Evolutionary conservation across 2,797 vertebrate genomes (phyloP).

Genomic region (Acipenser transmontanus): DNA sequence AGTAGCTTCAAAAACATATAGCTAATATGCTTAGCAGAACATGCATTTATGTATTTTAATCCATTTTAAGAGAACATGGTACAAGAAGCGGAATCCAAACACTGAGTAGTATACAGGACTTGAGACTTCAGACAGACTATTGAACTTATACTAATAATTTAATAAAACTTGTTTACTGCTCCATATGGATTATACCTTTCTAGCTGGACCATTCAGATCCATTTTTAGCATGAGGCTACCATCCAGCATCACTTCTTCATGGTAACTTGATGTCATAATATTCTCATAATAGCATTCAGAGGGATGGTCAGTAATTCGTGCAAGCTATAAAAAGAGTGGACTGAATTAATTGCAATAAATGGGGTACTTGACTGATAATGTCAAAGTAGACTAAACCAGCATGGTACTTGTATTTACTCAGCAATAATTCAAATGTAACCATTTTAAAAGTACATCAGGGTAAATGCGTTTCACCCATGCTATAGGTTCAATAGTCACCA

Average conservation of each 20-base stretch:
- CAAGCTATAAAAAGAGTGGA: neutral
- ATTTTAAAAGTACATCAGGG: too few species aligned
- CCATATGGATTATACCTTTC: neutral
- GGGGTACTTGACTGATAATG: neutral
- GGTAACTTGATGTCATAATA: constrained; percentile 24
- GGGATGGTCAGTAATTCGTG: neutral
- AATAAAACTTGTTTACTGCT: constrained; percentile 16
- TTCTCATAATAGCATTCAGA: constrained; percentile 12
- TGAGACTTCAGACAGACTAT: neutral
- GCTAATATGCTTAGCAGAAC: too few species aligned
- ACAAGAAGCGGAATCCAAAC: constrained; percentile 12
- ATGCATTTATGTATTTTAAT: too few species aligned
- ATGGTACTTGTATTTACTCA: neutral
- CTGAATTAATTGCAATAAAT: neutral
- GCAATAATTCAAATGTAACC: too few species aligned
- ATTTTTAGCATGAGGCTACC: constrained; percentile 42
- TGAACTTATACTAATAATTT: neutral
- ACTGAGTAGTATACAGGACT: constrained; percentile 10
- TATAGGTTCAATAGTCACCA: too few species aligned
- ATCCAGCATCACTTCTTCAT: constrained; percentile 36
- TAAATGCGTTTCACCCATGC: too few species aligned
- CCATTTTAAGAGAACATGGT: constrained; percentile 2
- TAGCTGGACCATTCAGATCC: constrained; percentile 24
- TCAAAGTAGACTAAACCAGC: neutral
- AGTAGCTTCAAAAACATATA: too few species aligned